These are phyloP conservation scores for Dicaeum eximium DNA, from an alignment of 2,113 vertebrate genomes.

Conservation along the genomic window DNA sequence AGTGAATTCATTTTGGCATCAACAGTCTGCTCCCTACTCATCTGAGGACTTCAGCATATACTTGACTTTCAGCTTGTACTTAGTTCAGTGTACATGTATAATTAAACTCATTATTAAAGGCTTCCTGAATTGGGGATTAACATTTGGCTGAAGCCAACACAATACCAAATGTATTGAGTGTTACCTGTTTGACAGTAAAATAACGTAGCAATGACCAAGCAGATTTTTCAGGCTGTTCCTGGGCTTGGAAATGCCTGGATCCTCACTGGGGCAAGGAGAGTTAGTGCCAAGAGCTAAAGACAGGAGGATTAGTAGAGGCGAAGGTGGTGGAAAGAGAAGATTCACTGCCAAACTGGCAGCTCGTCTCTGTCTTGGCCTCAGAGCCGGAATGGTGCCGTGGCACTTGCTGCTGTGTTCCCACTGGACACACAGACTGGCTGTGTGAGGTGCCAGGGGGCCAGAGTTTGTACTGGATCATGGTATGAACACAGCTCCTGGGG, in stretches of 20 bases:
- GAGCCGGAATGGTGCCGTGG: not conserved
- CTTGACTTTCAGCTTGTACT: not conserved
- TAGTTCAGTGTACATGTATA: not conserved
- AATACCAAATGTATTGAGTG: not conserved
- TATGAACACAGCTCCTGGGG: not conserved
- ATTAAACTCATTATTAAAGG: not conserved
- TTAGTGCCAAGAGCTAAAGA: not conserved
- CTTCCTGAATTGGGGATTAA: not conserved
- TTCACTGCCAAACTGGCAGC: not conserved
- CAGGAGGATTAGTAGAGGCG: not conserved
- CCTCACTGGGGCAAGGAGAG: not conserved
- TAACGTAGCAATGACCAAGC: not conserved
- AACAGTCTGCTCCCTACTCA: not conserved
- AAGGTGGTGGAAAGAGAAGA: not conserved
- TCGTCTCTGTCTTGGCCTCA: not conserved
- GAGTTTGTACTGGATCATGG: not conserved
- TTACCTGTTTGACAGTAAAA: not conserved
- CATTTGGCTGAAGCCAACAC: not conserved
- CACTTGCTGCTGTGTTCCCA: not conserved
- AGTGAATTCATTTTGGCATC: not conserved
- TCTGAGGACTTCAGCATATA: not conserved
- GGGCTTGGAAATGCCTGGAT: not conserved
- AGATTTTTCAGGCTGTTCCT: not conserved
- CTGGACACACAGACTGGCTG: not conserved
- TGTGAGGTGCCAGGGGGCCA: not conserved